These are phyloP conservation scores for Sylvietta virens DNA, from an alignment of 2,113 vertebrate genomes.

Conservation along the genomic window DNA sequence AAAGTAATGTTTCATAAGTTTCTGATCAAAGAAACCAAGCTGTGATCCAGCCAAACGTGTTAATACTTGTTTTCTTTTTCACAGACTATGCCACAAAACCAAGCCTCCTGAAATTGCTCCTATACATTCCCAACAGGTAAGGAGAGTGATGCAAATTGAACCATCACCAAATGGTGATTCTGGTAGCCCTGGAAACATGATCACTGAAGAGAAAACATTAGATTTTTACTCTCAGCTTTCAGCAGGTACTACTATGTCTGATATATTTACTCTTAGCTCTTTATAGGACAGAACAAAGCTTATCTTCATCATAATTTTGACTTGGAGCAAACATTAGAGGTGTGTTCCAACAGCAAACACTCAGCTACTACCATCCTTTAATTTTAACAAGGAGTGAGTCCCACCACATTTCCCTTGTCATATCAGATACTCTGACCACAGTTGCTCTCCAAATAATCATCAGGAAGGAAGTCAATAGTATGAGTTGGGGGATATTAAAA, in stretches of 20 bases:
- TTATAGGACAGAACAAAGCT: neutral
- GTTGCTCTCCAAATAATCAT: neutral
- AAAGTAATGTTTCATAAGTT: neutral
- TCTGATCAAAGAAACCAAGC: neutral
- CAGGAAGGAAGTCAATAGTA: neutral
- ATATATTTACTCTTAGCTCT: neutral
- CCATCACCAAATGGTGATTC: neutral
- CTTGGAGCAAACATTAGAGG: neutral
- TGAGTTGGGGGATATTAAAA: neutral
- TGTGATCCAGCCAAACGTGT: neutral
- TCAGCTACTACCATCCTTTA: neutral
- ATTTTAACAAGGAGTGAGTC: neutral
- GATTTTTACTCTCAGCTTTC: neutral
- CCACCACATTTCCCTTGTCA: neutral
- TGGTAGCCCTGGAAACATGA: neutral
- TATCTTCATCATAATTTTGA: neutral
- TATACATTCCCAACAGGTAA: conserved; percentile 25
- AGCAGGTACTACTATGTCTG: neutral
- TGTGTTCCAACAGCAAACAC: neutral
- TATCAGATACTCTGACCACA: neutral
- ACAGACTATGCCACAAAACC: neutral
- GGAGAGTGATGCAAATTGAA: neutral
- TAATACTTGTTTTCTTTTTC: neutral
- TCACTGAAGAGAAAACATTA: neutral
- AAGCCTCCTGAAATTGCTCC: neutral